Evolutionary conservation across 2,888 invertebrate genomes (phyloP), one percentile per base, ranked within the genome.

Genomic region (Oeneis ivallda): DNA sequence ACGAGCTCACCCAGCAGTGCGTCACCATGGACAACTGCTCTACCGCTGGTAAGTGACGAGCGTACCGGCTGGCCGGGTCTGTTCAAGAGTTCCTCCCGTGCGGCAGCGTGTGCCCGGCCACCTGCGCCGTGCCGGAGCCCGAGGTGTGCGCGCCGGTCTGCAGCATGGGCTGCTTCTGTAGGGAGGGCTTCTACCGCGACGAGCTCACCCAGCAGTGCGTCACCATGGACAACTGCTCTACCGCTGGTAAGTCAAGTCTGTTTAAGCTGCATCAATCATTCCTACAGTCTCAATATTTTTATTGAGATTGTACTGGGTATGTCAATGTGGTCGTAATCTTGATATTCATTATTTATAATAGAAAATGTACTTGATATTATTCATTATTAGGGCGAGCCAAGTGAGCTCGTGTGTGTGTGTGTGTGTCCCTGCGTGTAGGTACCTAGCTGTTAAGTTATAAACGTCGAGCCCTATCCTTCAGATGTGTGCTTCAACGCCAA

Each of bases 121-220:
- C 89, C 1, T 92, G 91, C 67, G 66, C 77, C 0, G 79, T 82
- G n/a, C 88, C 89, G 0, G 83, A 83, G 3, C 82, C 86, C 0
- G 71, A 76, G 0, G 53, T 71, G n/a, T 89, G 89, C 39, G 84
- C 82, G 0, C 74, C 86, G 0, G 80, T 82, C 2, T 91, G 91
- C 76, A 85, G 85, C 61, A 82, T 84, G 79, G 92, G 92, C 0
- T 92, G 92, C 75, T 88, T 89, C 80, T 92, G 92, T 75, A 86
- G 85, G 65, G 72, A 82, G 8, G 88, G 87, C 0, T 88, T 75
- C 64, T 84, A 90, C 2, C 73, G 86, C 2, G 87, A 91, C 32
- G 84, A 85, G 32, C 67, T 59, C 15, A 85, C 61, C n/a, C 81
- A 82, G 26, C 74, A 79, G 43, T 92, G 91, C 67, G 84, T 91